Evolutionary conservation across 2,113 vertebrate species (phyloP).

Genomic region (Otolemur garnettii): DNA sequence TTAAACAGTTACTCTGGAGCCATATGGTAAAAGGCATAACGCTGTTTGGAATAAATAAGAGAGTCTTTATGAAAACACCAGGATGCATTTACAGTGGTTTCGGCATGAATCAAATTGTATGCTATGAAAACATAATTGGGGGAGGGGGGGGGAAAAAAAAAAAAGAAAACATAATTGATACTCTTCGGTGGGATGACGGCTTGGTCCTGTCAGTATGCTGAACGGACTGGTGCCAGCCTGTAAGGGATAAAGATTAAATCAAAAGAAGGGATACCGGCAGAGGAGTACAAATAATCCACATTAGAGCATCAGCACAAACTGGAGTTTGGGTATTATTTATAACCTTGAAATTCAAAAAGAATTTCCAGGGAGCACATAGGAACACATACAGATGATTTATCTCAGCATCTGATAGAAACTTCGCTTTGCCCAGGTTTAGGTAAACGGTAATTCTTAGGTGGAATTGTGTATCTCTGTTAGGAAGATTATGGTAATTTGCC

Average conservation of each 20-base stretch:
- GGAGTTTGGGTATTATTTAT: constrained; percentile 69
- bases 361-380: background rate
- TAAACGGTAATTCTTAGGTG: constrained; percentile 38
- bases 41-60: constrained; percentile 79
- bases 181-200: constrained; percentile 53
- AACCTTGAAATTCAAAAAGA: constrained; percentile 66
- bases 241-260: constrained; percentile 24
- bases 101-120: constrained; percentile 48
- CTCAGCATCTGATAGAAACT: constrained; percentile 47
- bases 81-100: constrained; percentile 19
- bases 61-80: constrained; percentile 68
- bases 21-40: constrained; percentile 69
- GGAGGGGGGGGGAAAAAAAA: no score
- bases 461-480: constrained; percentile 34
- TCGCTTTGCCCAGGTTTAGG: constrained; percentile 50
- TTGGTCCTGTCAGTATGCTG: background rate
- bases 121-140: constrained; percentile 70
- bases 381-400: constrained; percentile 59
- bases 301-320: constrained; percentile 44
- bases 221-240: background rate
- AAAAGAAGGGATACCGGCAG: constrained; percentile 53
- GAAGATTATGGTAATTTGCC: constrained; percentile 66
- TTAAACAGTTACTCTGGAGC: constrained; percentile 69
- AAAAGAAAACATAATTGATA: constrained; percentile 68
- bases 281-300: constrained; percentile 55